A percentile compares a stretch with the other conserved stretches of the same genome.
Evolutionary conservation across 2,797 vertebrate species (phyloP).

Genomic region (Megalops cyprinoides): DNA sequence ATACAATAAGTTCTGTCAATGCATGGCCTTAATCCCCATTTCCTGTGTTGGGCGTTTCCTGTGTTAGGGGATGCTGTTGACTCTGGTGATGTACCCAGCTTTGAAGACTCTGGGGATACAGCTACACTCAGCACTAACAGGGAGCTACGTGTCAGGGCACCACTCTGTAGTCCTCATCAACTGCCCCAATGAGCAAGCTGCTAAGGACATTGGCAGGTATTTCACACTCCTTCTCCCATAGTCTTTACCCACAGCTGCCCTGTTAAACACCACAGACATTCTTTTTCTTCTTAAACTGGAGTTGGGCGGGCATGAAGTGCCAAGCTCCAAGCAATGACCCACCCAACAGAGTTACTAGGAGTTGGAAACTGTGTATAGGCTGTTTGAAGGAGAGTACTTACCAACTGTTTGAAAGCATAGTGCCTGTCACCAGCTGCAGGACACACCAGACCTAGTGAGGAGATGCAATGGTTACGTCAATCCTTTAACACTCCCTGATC

Average conservation of each 20-base stretch:
- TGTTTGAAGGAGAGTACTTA: neutral
- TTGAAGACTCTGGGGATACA: slow-evolving; percentile 71
- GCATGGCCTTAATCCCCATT: neutral
- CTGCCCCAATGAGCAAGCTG: slow-evolving; percentile 83
- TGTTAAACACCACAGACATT: neutral
- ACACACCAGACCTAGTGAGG: neutral
- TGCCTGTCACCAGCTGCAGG: neutral
- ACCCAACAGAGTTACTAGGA: neutral
- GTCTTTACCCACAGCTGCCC: neutral
- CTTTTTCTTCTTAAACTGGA: neutral
- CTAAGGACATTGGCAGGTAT: slow-evolving; percentile 87
- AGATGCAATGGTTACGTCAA: neutral
- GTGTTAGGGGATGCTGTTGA: slow-evolving; percentile 63
- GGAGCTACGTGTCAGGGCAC: slow-evolving; percentile 76
- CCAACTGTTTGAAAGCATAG: neutral
- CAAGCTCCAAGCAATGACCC: neutral
- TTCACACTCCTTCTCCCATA: neutral
- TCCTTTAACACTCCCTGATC: neutral
- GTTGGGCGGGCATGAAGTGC: neutral
- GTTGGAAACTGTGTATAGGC: neutral
- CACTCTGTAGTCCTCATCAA: slow-evolving; percentile 82
- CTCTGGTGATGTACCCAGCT: slow-evolving; percentile 68
- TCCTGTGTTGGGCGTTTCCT: neutral
- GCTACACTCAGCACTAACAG: slow-evolving; percentile 71
- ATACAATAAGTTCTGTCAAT: no score